phyloP scores from a whole-genome alignment of 1,140 invertebrate genomes.

The Apis laboriosa region DNA sequence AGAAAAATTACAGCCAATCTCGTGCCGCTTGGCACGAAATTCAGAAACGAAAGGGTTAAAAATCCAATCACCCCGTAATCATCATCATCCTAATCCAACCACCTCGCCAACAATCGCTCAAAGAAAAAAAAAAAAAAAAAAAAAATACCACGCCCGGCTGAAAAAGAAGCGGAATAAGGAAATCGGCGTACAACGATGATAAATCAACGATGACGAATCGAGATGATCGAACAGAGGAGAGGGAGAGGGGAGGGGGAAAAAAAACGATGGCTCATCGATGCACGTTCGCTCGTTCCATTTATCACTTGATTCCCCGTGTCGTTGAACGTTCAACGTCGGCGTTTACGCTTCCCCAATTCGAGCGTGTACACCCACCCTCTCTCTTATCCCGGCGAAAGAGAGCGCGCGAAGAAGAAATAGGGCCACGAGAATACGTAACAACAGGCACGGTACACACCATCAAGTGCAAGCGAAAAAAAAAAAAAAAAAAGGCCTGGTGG shows the following conservation, averaged over 20 bases:
- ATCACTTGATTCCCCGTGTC: not conserved
- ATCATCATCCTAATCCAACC: no score
- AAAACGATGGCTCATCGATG: not conserved
- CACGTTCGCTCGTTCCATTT: not conserved
- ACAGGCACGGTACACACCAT: constrained; percentile 3
- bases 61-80: no score
- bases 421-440: constrained; percentile 1
- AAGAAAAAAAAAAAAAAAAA: no score
- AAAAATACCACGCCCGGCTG: no score
- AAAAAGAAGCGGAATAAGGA: no score
- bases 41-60: no score
- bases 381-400: not conserved
- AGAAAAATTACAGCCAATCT: no score
- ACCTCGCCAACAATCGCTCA: no score
- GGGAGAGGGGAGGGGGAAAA: not conserved
- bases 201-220: no score
- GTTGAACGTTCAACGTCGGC: not conserved
- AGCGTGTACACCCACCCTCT: not conserved
- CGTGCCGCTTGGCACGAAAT: no score
- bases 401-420: not conserved
- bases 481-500: constrained; percentile 3
- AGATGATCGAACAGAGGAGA: not conserved
- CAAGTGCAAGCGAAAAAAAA: constrained; percentile 25
- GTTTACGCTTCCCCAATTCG: not conserved
- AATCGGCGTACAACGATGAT: no score